A percentile compares a stretch with the other conserved stretches of the same genome.
Conservation (phyloP, 1,140 invertebrate genomes). For the Ruditapes philippinarum region DNA sequence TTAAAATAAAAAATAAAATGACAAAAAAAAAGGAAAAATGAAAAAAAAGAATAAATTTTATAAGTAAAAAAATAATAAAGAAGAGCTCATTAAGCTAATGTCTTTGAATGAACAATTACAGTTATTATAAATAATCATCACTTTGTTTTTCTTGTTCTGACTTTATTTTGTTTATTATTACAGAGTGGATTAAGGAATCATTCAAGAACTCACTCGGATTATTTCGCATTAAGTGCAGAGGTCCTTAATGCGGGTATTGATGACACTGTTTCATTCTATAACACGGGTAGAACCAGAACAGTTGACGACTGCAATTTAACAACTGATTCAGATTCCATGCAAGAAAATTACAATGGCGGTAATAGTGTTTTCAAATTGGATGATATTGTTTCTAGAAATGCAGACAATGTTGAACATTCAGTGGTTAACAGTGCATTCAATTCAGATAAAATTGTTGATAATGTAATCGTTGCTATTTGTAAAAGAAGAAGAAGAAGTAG, state of each 20-base stretch:
- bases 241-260: not conserved
- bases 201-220: conserved; percentile 14
- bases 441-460: no score
- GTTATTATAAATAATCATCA: no score
- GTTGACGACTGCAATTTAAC: not conserved
- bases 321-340: not conserved
- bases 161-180: not conserved
- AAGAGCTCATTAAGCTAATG: no score
- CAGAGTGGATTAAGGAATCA: conserved; percentile 52
- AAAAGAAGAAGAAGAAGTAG: conserved; percentile 11
- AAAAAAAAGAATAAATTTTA: no score
- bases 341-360: not conserved
- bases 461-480: no score
- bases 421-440: not conserved
- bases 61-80: no score
- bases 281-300: not conserved
- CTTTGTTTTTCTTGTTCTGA: not conserved
- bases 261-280: no score
- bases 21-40: no score
- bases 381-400: not conserved
- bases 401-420: not conserved
- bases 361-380: not conserved
- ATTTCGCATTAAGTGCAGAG: not conserved
- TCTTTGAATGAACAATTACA: no score
- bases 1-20: no score